phyloP scores from a whole-genome alignment of 2,888 invertebrate genomes.

The Melieria picta region DNA sequence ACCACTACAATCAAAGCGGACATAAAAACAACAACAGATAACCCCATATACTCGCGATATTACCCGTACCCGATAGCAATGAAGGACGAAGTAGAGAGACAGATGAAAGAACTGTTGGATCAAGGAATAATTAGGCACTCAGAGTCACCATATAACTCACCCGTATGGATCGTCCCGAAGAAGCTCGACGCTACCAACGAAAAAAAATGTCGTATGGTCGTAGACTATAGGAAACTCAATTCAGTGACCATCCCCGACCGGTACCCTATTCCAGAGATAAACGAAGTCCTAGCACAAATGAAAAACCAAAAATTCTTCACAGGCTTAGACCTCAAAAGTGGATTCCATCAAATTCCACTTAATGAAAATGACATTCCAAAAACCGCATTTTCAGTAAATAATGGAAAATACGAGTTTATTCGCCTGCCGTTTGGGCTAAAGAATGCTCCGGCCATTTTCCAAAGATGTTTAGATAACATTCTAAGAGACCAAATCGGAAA shows the following conservation, averaged over 20 bases:
- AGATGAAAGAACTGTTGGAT: constrained; percentile 16
- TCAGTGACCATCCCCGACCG: constrained; percentile 28
- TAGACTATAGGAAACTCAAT: constrained; percentile 30
- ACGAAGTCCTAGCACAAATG: constrained; percentile 33
- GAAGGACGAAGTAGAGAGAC: constrained; percentile 22
- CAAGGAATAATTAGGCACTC: constrained; percentile 20
- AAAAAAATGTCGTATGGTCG: constrained; percentile 21
- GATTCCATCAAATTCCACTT: constrained; percentile 29
- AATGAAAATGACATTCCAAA: constrained; percentile 31
- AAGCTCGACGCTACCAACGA: background rate
- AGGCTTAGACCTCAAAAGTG: constrained; percentile 27
- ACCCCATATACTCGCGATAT: constrained; percentile 1
- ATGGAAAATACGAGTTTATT: too few relatives aligned
- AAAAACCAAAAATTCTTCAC: constrained; percentile 23
- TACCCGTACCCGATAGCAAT: constrained; percentile 15
- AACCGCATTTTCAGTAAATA: constrained; percentile 23
- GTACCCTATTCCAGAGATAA: constrained; percentile 36
- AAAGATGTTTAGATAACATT: constrained; percentile 25
- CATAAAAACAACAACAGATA: constrained; percentile 19
- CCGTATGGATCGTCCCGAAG: constrained; percentile 10
- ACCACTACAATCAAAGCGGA: constrained; percentile 4
- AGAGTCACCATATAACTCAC: constrained; percentile 2
- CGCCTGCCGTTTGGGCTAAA: constrained; percentile 5
- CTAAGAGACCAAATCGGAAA: background rate
- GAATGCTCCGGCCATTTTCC: constrained; percentile 18